Percentiles rank a stretch among this genome's conserved stretches.
phyloP scores from a whole-genome alignment of 1,140 invertebrate species.

The Bombus waltoni region DNA sequence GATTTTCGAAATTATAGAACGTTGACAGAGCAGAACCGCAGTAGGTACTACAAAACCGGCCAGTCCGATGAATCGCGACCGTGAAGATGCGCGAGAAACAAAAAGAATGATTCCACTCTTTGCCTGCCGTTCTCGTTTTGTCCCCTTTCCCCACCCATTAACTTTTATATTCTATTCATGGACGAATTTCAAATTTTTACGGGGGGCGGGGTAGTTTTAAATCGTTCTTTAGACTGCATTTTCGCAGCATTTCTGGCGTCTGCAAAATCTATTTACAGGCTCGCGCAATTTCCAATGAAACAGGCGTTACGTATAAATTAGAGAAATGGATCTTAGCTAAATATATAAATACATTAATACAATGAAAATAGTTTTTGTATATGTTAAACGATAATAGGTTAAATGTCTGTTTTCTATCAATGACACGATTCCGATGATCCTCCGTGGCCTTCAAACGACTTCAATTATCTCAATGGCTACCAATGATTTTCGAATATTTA shows the following conservation, averaged over 20 bases:
- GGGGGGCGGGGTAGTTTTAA: neutral
- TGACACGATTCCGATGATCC: too few relatives aligned
- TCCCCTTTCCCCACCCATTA: neutral
- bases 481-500: too few relatives aligned
- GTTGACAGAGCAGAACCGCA: slow-evolving; percentile 2
- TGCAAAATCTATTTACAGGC: neutral
- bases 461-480: too few relatives aligned
- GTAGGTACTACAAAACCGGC: slow-evolving; percentile 9
- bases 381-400: too few relatives aligned
- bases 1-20: slow-evolving; percentile 53
- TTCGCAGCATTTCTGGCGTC: neutral
- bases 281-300: neutral
- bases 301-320: neutral
- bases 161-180: neutral
- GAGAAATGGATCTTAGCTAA: neutral
- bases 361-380: too few relatives aligned
- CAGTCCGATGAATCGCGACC: slow-evolving; percentile 17
- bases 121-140: slow-evolving; percentile 37
- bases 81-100: slow-evolving; percentile 14
- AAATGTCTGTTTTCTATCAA: too few relatives aligned
- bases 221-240: neutral
- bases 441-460: too few relatives aligned
- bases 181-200: neutral
- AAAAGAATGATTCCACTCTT: slow-evolving; percentile 6
- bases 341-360: neutral